phyloP scores from a whole-genome alignment of 2,113 vertebrate species.

The Paracanthobrama guichenoti region DNA sequence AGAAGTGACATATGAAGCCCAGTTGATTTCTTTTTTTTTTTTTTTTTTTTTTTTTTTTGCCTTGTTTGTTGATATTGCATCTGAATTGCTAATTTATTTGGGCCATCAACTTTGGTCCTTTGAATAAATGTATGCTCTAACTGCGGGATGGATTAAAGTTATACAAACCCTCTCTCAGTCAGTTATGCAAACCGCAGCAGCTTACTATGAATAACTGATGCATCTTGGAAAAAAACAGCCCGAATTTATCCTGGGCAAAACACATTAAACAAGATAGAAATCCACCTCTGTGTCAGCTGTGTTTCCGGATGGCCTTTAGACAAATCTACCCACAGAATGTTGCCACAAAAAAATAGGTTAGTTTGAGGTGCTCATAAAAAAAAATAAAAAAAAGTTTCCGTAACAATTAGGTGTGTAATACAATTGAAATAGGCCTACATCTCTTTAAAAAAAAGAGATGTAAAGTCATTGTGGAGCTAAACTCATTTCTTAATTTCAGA shows the following conservation, averaged over 20 bases:
- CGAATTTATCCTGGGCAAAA: not conserved
- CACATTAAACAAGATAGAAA: not conserved
- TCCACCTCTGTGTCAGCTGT: slow-evolving; percentile 6
- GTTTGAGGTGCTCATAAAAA: not conserved
- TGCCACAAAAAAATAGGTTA: not conserved
- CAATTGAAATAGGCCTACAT: not conserved
- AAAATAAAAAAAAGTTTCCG: not conserved
- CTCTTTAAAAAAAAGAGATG: not conserved
- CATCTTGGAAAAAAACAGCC: not conserved
- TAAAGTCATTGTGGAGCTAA: not conserved
- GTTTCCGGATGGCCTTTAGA: slow-evolving; percentile 2
- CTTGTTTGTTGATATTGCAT: slow-evolving; percentile 54
- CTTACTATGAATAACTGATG: slow-evolving; percentile 19
- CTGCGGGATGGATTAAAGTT: slow-evolving; percentile 32
- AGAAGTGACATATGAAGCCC: slow-evolving; percentile 47
- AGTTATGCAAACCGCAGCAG: slow-evolving; percentile 34
- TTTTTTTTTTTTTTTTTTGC: not conserved
- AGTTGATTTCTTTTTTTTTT: slow-evolving; percentile 44
- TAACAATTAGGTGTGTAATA: not conserved
- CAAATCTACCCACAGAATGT: not conserved
- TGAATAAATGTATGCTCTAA: slow-evolving; percentile 50
- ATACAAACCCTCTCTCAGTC: slow-evolving; percentile 24
- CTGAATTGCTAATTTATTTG: slow-evolving; percentile 56
- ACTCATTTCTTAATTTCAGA: not conserved
- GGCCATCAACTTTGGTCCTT: slow-evolving; percentile 43